Base-by-base conservation (phyloP, 2,797 vertebrate species). In the Tadarida brasiliensis region DNA sequence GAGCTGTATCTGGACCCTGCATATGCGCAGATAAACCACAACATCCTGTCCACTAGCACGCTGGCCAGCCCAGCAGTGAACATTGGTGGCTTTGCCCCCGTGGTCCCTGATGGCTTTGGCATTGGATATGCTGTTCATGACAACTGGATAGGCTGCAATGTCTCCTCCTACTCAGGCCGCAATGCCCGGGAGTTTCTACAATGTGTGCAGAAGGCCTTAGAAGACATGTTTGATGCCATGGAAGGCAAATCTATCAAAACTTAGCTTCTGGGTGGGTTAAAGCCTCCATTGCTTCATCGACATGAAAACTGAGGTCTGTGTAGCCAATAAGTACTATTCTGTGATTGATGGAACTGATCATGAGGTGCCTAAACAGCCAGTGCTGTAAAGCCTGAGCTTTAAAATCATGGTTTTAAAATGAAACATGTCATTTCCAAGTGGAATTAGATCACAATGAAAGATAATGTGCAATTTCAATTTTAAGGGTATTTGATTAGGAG, bases 1-100 rank as follows among this genome's bases (percentile, higher is more conserved):
- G 98, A 98, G 63, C 97, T 99, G 35, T 99, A 99, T 94, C 97
- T 98, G 33, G 99, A 99, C 97, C 98, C 99, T 4, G 99, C 99
- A 0, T 99, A 99, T 0, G 59, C 97, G 0, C 98, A 97, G 82
- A 99, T 99, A 84, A 99, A 99, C 95, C 99, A 99, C 98, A 99
- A 99, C 98, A 98, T 99, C 98, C 98, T 99, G n/a, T 99, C 99
- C 44, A 99, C 99, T 49, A 99, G 99, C 98, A 99, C 99, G 0
- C 98, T 99, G 96, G 98, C 92, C 96, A 99, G 99, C 94, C 99
- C 99, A 0, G 99, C 99, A 0, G 99, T 99, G 93, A 98, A 92
- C 54, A 82, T 99, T 0, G 99, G 99, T 0, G 99, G 99, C 26
- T 99, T 99, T 63, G 99, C 99, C 28, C 99, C 99, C 0, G 99